These are phyloP conservation scores for Orthosia gothica DNA, from an alignment of 2,888 invertebrate genomes.

Conservation along the genomic window DNA sequence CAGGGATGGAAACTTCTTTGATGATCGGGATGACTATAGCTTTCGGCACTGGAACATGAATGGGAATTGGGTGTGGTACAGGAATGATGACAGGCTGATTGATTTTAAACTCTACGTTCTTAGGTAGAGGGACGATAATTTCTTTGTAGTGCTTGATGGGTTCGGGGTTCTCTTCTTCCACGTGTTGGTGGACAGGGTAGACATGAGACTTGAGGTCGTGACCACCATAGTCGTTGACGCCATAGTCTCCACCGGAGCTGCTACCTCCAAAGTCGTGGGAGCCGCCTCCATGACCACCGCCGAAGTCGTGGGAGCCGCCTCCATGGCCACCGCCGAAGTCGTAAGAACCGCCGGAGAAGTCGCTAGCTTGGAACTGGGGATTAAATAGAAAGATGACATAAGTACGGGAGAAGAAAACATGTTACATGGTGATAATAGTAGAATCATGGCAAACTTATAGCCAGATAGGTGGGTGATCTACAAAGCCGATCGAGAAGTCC, in stretches of 20 bases:
- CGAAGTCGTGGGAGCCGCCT: slow-evolving; percentile 67
- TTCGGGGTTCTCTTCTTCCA: slow-evolving; percentile 93
- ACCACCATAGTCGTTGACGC: slow-evolving; percentile 76
- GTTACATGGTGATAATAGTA: neutral
- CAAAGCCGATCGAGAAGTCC: neutral
- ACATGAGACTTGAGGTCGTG: slow-evolving; percentile 86
- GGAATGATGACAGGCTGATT: slow-evolving; percentile 91
- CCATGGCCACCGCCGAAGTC: slow-evolving; percentile 67
- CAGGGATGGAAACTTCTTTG: slow-evolving; percentile 93
- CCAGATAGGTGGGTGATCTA: neutral
- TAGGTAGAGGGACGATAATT: slow-evolving; percentile 92
- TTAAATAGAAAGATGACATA: neutral
- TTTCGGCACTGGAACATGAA: slow-evolving; percentile 93
- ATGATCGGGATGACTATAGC: slow-evolving; percentile 93
- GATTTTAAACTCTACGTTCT: slow-evolving; percentile 92
- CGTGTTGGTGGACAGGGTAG: slow-evolving; percentile 92
- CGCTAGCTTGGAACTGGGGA: slow-evolving; percentile 84
- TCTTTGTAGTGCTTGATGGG: slow-evolving; percentile 94
- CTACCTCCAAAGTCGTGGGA: slow-evolving; percentile 68
- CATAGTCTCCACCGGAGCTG: slow-evolving; percentile 41
- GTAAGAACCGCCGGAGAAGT: slow-evolving; percentile 73
- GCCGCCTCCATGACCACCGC: slow-evolving; percentile 64
- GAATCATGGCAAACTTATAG: no score
- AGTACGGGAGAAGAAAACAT: neutral
- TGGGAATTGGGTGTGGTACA: slow-evolving; percentile 93